Evolutionary conservation across 2,888 invertebrate species (phyloP).

Genomic region (Fragum whitleyi): DNA sequence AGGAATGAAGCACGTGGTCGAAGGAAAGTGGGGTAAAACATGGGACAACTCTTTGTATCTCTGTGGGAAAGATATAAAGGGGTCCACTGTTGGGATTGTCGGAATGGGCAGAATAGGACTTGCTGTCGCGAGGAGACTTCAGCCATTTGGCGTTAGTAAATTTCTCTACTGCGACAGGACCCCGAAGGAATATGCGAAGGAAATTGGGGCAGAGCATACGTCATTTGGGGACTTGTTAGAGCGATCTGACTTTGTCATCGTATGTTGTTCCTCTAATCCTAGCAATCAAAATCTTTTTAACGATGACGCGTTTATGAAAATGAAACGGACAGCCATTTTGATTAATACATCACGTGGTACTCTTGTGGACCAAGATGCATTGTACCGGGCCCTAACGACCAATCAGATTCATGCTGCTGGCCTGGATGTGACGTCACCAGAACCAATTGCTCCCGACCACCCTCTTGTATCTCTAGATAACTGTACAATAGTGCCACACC

Average conservation of each 20-base stretch:
- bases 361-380: slow-evolving; percentile 90
- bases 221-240: slow-evolving; percentile 90
- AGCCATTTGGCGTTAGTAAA: slow-evolving; percentile 90
- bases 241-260: slow-evolving; percentile 94
- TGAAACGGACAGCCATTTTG: slow-evolving; percentile 94
- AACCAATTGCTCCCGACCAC: slow-evolving; percentile 93
- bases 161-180: slow-evolving; percentile 92
- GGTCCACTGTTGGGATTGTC: slow-evolving; percentile 89
- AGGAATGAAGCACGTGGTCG: slow-evolving; percentile 82
- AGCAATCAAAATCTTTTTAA: slow-evolving; percentile 91
- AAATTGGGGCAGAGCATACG: slow-evolving; percentile 89
- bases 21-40: slow-evolving; percentile 94
- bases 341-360: slow-evolving; percentile 92
- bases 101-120: slow-evolving; percentile 86
- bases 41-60: slow-evolving; percentile 91
- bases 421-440: slow-evolving; percentile 95
- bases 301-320: slow-evolving; percentile 90
- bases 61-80: slow-evolving; percentile 93
- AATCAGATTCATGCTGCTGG: slow-evolving; percentile 93
- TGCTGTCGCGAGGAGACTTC: slow-evolving; percentile 91
- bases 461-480: slow-evolving; percentile 91
- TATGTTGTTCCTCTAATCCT: slow-evolving; percentile 91
- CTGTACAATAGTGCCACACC: slow-evolving; percentile 93
- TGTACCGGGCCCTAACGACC: slow-evolving; percentile 90
- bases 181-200: slow-evolving; percentile 86